These are phyloP conservation scores for Gobiocypris rarus DNA, from an alignment of 2,113 vertebrate genomes.

Conservation along the genomic window DNA sequence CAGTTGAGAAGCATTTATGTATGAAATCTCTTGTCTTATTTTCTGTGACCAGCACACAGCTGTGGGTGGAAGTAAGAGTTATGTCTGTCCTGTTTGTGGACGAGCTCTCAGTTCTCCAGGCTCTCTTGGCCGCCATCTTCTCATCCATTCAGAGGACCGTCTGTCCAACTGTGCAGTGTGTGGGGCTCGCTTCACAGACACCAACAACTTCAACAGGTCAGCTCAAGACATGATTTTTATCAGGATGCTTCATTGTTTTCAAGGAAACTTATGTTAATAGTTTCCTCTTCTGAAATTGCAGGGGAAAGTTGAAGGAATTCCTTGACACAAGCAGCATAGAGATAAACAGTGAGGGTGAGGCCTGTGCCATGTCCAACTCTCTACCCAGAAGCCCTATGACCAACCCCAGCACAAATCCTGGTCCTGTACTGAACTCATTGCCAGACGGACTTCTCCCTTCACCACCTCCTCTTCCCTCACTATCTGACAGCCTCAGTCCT, in stretches of 20 bases:
- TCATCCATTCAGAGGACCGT: constrained; percentile 96
- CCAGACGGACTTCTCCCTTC: constrained; percentile 54
- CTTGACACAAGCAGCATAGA: constrained; percentile 82
- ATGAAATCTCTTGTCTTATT: background rate
- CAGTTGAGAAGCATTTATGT: background rate
- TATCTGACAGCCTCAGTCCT: constrained; percentile 71
- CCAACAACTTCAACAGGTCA: constrained; percentile 95
- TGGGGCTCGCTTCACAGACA: constrained; percentile 92
- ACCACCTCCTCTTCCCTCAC: constrained; percentile 68
- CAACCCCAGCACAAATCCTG: constrained; percentile 60
- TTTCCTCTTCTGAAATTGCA: constrained; percentile 56
- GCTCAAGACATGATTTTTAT: background rate
- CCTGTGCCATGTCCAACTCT: constrained; percentile 70
- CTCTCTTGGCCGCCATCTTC: constrained; percentile 92
- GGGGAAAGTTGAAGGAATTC: constrained; percentile 92
- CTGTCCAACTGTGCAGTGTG: constrained; percentile 97
- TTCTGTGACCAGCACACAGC: constrained; percentile 84
- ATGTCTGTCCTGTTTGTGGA: constrained; percentile 94
- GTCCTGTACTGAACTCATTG: constrained; percentile 56
- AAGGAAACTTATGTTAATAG: background rate
- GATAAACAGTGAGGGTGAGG: constrained; percentile 71
- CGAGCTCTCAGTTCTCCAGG: constrained; percentile 94
- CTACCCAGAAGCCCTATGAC: constrained; percentile 71
- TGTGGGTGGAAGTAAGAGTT: constrained; percentile 92
- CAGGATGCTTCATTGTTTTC: background rate